These are phyloP conservation scores for Clarias fuscus DNA, from an alignment of 2,797 vertebrate species.

Conservation along the genomic window DNA sequence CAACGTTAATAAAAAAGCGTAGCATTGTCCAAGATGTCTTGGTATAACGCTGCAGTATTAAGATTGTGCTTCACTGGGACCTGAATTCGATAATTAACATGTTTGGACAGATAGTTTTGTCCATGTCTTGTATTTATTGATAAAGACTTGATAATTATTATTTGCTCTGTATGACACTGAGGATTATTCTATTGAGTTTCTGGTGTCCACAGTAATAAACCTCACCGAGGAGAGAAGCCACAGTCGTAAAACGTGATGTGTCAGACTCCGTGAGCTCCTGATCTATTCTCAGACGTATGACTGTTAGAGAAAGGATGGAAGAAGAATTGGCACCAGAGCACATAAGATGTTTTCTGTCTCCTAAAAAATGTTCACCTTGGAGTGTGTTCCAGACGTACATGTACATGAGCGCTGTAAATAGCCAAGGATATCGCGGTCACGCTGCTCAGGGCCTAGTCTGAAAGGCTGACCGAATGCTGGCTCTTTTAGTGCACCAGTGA, in stretches of 20 bases:
- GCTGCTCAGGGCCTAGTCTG: conserved; percentile 55
- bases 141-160: background rate
- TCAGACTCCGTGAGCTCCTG: conserved; percentile 11
- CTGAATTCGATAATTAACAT: too few relatives aligned
- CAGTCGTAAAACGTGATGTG: background rate
- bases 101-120: too few relatives aligned
- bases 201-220: background rate
- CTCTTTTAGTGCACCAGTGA: background rate
- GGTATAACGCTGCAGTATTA: too few relatives aligned
- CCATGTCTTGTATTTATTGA: too few relatives aligned
- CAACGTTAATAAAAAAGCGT: too few relatives aligned
- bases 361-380: conserved; percentile 66
- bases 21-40: too few relatives aligned
- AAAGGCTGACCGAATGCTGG: background rate
- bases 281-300: conserved; percentile 51
- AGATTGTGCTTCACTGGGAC: too few relatives aligned
- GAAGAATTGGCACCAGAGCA: conserved; percentile 56
- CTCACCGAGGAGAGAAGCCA: background rate
- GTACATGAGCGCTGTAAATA: conserved; percentile 70
- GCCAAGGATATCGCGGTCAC: conserved; percentile 60
- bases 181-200: background rate
- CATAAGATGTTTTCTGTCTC: conserved; percentile 64
- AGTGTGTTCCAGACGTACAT: conserved; percentile 64
- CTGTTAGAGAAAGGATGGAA: background rate
- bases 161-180: background rate